These are phyloP conservation scores for Sipha maydis DNA, from an alignment of 2,888 invertebrate genomes.

Conservation along the genomic window DNA sequence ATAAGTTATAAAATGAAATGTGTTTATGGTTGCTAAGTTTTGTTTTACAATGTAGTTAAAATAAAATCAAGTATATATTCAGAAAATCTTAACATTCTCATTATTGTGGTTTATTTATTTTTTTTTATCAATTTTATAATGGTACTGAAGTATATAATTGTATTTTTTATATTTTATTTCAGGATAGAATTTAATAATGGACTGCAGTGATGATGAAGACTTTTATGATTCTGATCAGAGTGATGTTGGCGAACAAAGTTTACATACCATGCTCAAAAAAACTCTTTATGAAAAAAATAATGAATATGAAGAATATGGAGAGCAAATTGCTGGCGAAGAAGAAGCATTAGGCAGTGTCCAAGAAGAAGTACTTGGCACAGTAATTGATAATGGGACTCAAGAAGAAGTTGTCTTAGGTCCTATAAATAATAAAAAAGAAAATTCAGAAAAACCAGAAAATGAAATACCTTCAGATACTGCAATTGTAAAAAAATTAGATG, in stretches of 20 bases:
- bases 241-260: constrained; percentile 43
- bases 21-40: too few relatives aligned
- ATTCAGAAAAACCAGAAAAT: not conserved
- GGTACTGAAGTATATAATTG: too few relatives aligned
- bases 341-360: constrained; percentile 40
- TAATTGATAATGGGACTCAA: not conserved
- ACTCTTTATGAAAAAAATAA: constrained; percentile 40
- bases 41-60: too few relatives aligned
- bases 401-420: constrained; percentile 51
- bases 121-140: not conserved
- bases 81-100: not conserved
- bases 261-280: constrained; percentile 45
- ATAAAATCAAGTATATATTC: too few relatives aligned
- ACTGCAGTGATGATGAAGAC: constrained; percentile 53
- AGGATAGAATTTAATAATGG: constrained; percentile 20
- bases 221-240: constrained; percentile 55
- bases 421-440: not conserved
- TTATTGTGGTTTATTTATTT: not conserved
- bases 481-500: constrained; percentile 35
- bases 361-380: constrained; percentile 55
- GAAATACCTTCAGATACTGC: not conserved
- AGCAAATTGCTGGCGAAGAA: constrained; percentile 19
- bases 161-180: not conserved
- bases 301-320: constrained; percentile 14
- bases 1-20: too few relatives aligned